These are phyloP conservation scores for Desoria tigrina DNA, from an alignment of 2,888 invertebrate genomes.

Conservation along the genomic window DNA sequence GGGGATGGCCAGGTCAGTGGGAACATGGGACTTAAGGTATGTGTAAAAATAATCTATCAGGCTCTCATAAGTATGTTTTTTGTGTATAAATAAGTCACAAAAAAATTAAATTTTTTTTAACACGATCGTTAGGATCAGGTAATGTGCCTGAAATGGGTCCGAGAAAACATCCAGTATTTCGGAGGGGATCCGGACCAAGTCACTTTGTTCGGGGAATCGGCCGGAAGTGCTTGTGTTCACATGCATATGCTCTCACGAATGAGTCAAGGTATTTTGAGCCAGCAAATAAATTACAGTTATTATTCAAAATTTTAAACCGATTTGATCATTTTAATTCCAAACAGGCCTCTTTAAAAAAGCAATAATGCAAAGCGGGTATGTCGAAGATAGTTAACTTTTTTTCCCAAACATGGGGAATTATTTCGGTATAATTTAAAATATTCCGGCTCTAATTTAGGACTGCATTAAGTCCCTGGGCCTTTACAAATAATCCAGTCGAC, in stretches of 20 bases:
- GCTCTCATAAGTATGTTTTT: too few species aligned
- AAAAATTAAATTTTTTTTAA: too few species aligned
- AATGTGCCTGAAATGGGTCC: slow-evolving; percentile 36
- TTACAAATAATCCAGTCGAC: slow-evolving; percentile 26
- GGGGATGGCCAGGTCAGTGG: slow-evolving; percentile 28
- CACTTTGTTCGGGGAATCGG: slow-evolving; percentile 21
- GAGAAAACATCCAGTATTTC: slow-evolving; percentile 34
- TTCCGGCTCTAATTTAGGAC: slow-evolving; percentile 6
- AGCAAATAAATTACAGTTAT: slow-evolving; percentile 6
- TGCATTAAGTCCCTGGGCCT: slow-evolving; percentile 40
- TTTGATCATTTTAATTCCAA: not conserved
- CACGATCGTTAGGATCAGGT: too few species aligned
- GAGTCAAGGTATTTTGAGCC: slow-evolving; percentile 21
- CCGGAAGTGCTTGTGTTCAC: slow-evolving; percentile 35
- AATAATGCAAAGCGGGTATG: slow-evolving; percentile 35
- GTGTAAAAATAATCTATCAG: too few species aligned
- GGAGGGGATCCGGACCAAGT: slow-evolving; percentile 30
- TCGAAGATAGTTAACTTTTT: not conserved
- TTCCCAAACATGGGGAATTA: too few species aligned
- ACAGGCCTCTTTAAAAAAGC: slow-evolving; percentile 34
- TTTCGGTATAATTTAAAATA: too few species aligned
- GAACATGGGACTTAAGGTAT: slow-evolving; percentile 37
- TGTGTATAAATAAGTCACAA: too few species aligned
- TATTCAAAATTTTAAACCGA: slow-evolving; percentile 4
- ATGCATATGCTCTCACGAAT: slow-evolving; percentile 28